Evolutionary conservation across 2,888 invertebrate species (phyloP).

Genomic region (Pterostichus niger): DNA sequence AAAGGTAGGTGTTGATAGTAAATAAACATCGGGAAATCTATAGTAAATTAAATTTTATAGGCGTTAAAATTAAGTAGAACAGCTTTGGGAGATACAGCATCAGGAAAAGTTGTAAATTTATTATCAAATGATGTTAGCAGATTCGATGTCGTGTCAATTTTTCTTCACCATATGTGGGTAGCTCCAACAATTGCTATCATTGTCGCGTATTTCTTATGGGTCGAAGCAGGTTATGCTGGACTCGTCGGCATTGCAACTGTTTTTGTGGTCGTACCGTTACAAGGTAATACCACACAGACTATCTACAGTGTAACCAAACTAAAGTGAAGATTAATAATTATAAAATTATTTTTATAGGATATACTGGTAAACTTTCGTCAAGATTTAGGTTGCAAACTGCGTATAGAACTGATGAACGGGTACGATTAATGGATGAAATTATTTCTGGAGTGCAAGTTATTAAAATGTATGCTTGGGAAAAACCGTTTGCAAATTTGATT

Average conservation of each 20-base stretch:
- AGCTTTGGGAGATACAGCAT: constrained; percentile 86
- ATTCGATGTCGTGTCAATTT: constrained; percentile 91
- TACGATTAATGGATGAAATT: constrained; percentile 96
- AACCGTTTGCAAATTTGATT: constrained; percentile 83
- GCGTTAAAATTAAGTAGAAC: constrained; percentile 85
- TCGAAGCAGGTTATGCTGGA: constrained; percentile 85
- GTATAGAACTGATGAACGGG: constrained; percentile 91
- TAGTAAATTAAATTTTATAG: constrained; percentile 76
- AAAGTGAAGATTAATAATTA: constrained; percentile 15
- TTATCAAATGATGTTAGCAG: constrained; percentile 96
- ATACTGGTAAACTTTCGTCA: constrained; percentile 83
- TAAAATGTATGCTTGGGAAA: constrained; percentile 88
- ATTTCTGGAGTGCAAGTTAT: constrained; percentile 94
- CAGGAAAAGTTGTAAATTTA: constrained; percentile 95
- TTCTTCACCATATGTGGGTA: constrained; percentile 93
- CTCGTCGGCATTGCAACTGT: constrained; percentile 89
- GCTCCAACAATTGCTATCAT: constrained; percentile 84
- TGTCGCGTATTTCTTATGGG: constrained; percentile 89
- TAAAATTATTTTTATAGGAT: constrained; percentile 76
- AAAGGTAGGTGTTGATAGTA: constrained; percentile 82
- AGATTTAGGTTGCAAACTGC: constrained; percentile 89
- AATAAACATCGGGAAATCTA: not conserved
- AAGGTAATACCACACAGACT: constrained; percentile 80
- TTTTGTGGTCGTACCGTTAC: constrained; percentile 89
- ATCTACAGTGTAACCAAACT: constrained; percentile 63